Percentiles rank a stretch among this genome's conserved stretches.
Conservation (phyloP, 2,888 invertebrate genomes). For the Limnephilus lunatus region DNA sequence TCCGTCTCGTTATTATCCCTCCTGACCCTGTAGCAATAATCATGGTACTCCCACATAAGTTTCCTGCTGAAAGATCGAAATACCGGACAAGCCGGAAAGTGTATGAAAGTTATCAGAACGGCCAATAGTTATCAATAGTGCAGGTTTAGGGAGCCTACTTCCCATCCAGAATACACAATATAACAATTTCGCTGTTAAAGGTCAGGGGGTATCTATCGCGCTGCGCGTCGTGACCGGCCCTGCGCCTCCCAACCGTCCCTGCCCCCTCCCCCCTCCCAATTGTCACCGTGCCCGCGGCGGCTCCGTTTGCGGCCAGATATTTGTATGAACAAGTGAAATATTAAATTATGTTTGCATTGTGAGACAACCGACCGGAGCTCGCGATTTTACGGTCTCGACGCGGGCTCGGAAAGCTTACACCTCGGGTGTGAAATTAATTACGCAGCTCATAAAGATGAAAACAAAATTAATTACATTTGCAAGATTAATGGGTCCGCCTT, state of each 20-base stretch:
- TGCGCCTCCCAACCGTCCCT: neutral
- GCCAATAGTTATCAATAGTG: conserved; percentile 9
- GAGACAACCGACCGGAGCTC: neutral
- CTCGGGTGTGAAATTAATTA: conserved; percentile 27
- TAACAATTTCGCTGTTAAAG: conserved; percentile 16
- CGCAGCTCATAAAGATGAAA: neutral
- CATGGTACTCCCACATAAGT: neutral
- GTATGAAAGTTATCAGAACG: neutral
- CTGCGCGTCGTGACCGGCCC: conserved; percentile 17
- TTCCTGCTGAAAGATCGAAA: neutral
- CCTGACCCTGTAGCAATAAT: neutral
- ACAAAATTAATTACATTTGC: conserved; percentile 4
- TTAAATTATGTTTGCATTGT: conserved; percentile 29
- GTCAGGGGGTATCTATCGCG: neutral
- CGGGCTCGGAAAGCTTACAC: neutral
- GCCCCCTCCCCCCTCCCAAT: neutral
- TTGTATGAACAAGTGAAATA: conserved; percentile 21
- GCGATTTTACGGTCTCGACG: conserved; percentile 12
- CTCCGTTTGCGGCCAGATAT: conserved; percentile 20
- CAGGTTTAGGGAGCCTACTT: conserved; percentile 14
- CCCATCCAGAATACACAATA: conserved; percentile 18
- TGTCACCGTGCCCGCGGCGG: conserved; percentile 25
- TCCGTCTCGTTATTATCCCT: too few relatives aligned
- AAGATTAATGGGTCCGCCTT: neutral
- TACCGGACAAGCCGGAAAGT: neutral